Conservation (phyloP, 2,797 vertebrate species). For the Chaetodon trifasciatus region DNA sequence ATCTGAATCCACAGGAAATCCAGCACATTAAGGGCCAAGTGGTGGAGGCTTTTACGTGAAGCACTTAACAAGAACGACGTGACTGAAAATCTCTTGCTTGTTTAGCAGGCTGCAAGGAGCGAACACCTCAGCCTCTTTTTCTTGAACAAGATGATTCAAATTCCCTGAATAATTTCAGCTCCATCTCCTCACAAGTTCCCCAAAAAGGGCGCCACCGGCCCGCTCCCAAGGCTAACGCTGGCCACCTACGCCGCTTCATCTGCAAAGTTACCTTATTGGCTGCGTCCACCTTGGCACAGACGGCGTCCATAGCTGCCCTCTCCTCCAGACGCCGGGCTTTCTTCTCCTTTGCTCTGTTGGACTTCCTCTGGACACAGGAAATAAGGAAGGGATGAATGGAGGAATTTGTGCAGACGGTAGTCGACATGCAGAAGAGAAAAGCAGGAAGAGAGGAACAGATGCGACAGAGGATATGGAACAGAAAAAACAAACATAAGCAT, state of each 20-base stretch:
- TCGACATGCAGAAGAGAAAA: background rate
- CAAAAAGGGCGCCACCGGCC: too few species aligned
- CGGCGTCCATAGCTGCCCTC: slow-evolving; percentile 93
- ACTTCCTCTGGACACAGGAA: slow-evolving; percentile 89
- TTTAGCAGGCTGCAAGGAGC: background rate
- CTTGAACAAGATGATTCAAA: background rate
- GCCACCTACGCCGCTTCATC: background rate
- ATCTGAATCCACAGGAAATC: slow-evolving; percentile 7
- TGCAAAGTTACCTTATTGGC: slow-evolving; percentile 91
- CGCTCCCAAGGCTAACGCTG: background rate
- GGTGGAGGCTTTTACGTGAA: slow-evolving; percentile 20
- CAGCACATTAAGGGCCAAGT: background rate
- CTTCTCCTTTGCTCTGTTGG: slow-evolving; percentile 94
- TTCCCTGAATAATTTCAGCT: background rate
- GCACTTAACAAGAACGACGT: slow-evolving; percentile 3
- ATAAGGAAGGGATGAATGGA: background rate
- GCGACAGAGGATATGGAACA: background rate
- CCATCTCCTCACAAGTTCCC: background rate
- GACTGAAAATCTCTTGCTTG: background rate
- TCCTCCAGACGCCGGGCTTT: slow-evolving; percentile 94
- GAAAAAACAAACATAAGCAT: background rate
- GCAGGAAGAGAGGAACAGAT: background rate
- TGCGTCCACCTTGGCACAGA: slow-evolving; percentile 94
- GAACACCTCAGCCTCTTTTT: background rate
- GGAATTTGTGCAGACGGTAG: background rate